phyloP scores from a whole-genome alignment of 2,113 vertebrate species.

The Gnathonemus longibarbis region DNA sequence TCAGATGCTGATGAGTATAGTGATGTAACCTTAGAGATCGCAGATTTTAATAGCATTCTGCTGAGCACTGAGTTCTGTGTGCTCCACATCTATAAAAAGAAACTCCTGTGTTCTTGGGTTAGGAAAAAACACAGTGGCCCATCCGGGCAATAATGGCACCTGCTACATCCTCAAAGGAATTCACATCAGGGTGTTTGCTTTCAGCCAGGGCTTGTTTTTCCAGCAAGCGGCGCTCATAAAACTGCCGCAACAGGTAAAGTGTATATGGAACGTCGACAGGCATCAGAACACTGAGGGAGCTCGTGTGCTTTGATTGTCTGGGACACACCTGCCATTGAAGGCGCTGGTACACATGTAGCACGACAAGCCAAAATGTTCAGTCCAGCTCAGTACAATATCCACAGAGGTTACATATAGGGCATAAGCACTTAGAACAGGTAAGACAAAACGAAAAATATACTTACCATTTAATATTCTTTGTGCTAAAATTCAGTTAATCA shows the following conservation, averaged over 20 bases:
- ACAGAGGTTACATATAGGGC: not conserved
- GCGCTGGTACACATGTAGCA: not conserved
- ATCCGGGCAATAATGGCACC: not conserved
- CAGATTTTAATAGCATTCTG: conserved; percentile 28
- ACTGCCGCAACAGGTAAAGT: not conserved
- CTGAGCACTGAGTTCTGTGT: conserved; percentile 32
- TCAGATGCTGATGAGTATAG: conserved; percentile 17
- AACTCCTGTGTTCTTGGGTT: conserved; percentile 20
- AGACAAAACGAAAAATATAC: not conserved
- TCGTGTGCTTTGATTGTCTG: not conserved
- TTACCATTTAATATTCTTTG: not conserved
- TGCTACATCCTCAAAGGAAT: not conserved
- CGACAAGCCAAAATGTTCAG: not conserved
- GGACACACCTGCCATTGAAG: not conserved
- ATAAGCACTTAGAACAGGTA: not conserved
- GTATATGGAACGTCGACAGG: not conserved
- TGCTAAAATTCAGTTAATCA: not conserved
- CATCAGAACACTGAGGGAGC: not conserved
- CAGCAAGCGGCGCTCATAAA: not conserved
- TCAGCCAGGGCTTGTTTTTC: not conserved
- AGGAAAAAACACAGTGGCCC: conserved; percentile 12
- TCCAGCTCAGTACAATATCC: not conserved
- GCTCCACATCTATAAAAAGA: conserved; percentile 38
- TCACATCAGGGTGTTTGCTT: conserved; percentile 1
- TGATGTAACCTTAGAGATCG: conserved; percentile 41